Base-by-base conservation (phyloP, 2,888 invertebrate genomes). In the Diplazon laetatorius region DNA sequence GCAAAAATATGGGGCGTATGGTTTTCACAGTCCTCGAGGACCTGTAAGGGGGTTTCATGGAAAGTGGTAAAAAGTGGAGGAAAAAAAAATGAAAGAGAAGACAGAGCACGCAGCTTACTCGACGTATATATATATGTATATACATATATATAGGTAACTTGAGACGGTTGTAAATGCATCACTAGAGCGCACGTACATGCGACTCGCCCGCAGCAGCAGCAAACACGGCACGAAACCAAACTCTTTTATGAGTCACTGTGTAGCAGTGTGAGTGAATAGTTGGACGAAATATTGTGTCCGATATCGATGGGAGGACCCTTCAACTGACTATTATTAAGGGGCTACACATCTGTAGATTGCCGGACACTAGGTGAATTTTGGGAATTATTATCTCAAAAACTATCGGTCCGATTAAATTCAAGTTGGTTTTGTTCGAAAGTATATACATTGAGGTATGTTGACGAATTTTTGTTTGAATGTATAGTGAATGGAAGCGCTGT, bases 171-270 rank as follows among this genome's bases (percentile, higher is more conserved):
- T 63, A 70, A 71, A 75, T 75, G 78, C 78, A 78, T 75, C 74
- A 70, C 55, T 69, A 30, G 30, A 59, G 59, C 39, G 57, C 14
- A 37, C 48, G 46, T 74, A 30, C 63, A 78, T 59, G 39, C 55
- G 70, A 42, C 48, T 59, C 1, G 16, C 60, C 44, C 62, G 55
- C 62, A 62, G 60, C 55, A 35, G 55, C 55, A 22, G 35, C 60
- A 37, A 44, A 25, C 37, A 37, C 42, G 46, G 52, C 66, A 77
- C 62, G 72, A 74, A 74, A 78, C 74, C 74, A 20, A 78, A 78
- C 78, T 78, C 78, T 75, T 71, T 62, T 63, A 59, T 78, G 78
- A 78, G 71, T 78, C 78, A 78, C 66, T 62, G n/a, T 66, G 52
- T 48, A 57, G 68, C 16, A 48, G 30, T 63, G 55, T 68, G 42